Base-by-base conservation (phyloP, 2,888 invertebrate species). In the Gymnocheta viridis region DNA sequence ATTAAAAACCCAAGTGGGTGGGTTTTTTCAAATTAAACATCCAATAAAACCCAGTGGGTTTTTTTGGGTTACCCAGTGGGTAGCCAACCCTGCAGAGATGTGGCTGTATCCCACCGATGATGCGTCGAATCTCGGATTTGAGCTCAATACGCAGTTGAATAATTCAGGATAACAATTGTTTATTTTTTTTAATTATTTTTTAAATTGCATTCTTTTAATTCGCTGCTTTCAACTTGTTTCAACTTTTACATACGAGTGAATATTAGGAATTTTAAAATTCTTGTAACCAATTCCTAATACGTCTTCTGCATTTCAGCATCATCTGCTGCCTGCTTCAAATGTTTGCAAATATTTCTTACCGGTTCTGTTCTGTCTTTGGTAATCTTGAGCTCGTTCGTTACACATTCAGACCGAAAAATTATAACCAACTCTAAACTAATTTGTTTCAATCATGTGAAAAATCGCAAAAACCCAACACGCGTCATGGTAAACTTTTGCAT, bases 381-480 rank as follows among this genome's bases (percentile, higher is more conserved):
- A 47, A 51, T 27, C 69, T 62, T 2, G 22, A 1, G 41, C 60
- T 2, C n/a, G n/a, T 49, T 22, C 17, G 17, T 10, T 17, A n/a
- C 27, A 72, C 41, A 24, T 41, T 44, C 1, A 67, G 41, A 38
- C 47, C 29, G 32, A 22, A 35, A 73, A 73, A 67, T 80, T 49
- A 80, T 54, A 62, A 19, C 44, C 54, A 82, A 76, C 69, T 69
- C n/a, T 76, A 70, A 76, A 76, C 80, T 70, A 83, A 83, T 80
- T 80, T 72, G 76, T 83, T 70, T 79, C 58, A 80, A 76, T 83
- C 76, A 83, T 76, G 79, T 76, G 80, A 80, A 69, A 62, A 67
- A 82, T 77, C 22, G 38, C 47, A 54, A 41, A 64, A 60, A 49
- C 41, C 14, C 56, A 77, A 76, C 76, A 77, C 64, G 76, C 82